Percentiles rank a stretch among this genome's conserved stretches.
phyloP scores from a whole-genome alignment of 1,140 invertebrate genomes.

The Euschistus heros region DNA sequence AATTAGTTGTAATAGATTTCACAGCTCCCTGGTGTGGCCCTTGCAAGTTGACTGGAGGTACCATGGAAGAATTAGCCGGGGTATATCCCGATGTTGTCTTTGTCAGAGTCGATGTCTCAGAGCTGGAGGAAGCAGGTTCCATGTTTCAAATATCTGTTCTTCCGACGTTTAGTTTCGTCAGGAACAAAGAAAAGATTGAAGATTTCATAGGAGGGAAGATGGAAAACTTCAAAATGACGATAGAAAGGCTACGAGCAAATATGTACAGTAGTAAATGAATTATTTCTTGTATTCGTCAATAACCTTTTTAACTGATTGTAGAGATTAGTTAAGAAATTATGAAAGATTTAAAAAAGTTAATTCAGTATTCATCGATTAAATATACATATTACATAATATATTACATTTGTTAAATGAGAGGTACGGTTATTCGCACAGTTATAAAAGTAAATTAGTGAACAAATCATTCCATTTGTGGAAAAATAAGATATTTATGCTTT shows the following conservation, averaged over 20 bases:
- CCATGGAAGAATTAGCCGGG: background rate
- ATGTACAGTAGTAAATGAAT: too few species aligned
- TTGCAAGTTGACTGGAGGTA: background rate
- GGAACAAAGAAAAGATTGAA: background rate
- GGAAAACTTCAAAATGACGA: background rate
- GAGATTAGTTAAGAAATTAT: too few species aligned
- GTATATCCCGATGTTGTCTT: background rate
- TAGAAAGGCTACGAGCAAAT: background rate
- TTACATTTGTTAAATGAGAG: too few species aligned
- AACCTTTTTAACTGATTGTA: too few species aligned
- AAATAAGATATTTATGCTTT: too few species aligned
- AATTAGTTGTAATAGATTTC: background rate
- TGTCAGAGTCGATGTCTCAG: background rate
- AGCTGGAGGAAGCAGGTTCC: background rate
- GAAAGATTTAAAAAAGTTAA: too few species aligned
- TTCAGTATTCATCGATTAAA: too few species aligned
- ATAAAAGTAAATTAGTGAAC: too few species aligned
- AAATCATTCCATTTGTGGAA: too few species aligned
- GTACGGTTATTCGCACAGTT: too few species aligned
- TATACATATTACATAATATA: too few species aligned
- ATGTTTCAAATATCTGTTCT: background rate
- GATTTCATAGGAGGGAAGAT: background rate
- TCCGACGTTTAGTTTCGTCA: slow-evolving; percentile 2
- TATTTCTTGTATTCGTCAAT: too few species aligned
- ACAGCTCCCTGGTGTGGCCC: slow-evolving; percentile 5